Conservation (phyloP, 2,797 vertebrate species). For the Limosa lapponica region DNA sequence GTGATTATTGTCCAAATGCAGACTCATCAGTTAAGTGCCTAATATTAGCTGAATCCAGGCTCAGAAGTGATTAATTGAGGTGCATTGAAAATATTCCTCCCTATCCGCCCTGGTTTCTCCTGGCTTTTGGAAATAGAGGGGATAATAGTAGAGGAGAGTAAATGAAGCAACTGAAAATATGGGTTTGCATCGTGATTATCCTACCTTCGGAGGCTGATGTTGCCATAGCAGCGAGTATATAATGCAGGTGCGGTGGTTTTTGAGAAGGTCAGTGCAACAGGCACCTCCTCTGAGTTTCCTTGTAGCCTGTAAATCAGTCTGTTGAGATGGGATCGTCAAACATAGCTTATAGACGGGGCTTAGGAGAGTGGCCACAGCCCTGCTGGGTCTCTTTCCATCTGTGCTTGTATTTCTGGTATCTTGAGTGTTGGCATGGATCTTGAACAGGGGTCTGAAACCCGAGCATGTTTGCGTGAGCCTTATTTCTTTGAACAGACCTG, state of each 20-base stretch:
- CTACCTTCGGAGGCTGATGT: background rate
- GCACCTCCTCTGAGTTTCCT: background rate
- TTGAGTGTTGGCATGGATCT: background rate
- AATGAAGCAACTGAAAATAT: background rate
- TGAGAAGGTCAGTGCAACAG: background rate
- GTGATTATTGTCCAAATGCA: background rate
- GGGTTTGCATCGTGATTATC: accelerated
- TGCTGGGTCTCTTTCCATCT: background rate
- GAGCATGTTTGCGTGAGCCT: accelerated
- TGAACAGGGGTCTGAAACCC: background rate
- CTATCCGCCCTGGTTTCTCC: background rate
- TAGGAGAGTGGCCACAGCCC: background rate
- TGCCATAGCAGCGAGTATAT: background rate
- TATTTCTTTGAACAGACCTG: background rate
- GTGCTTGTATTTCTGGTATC: background rate
- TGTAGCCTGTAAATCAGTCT: background rate
- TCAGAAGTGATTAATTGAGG: background rate
- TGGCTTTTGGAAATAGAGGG: background rate
- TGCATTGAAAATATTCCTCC: background rate
- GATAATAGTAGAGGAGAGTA: background rate
- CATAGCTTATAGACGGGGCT: accelerated
- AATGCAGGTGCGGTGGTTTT: background rate
- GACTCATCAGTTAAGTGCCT: background rate
- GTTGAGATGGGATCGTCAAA: background rate
- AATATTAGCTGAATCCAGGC: background rate